phyloP scores from a whole-genome alignment of 1,140 invertebrate species.

The Metaphire vulgaris region DNA sequence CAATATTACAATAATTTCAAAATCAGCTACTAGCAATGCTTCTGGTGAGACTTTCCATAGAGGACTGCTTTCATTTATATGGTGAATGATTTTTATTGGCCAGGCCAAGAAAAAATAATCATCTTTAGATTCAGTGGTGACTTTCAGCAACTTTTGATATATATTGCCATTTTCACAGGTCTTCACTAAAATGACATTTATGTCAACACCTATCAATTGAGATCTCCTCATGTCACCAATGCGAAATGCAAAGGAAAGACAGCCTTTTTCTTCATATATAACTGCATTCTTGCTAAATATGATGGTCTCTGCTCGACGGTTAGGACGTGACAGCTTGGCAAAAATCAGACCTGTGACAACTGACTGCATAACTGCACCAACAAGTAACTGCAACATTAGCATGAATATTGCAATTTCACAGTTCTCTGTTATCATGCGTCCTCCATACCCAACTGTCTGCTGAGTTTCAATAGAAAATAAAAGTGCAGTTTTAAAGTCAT shows the following conservation, averaged over 20 bases:
- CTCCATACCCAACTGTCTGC: constrained; percentile 50
- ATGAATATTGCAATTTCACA: constrained; percentile 21
- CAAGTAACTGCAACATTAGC: constrained; percentile 24
- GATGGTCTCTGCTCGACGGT: constrained; percentile 44
- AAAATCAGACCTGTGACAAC: constrained; percentile 30
- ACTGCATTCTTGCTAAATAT: constrained; percentile 43
- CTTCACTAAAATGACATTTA: constrained; percentile 77
- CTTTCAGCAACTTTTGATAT: constrained; percentile 6
- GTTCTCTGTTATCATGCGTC: constrained; percentile 60
- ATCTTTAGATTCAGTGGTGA: constrained; percentile 49
- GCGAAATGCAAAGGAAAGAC: constrained; percentile 63
- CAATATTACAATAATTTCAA: constrained; percentile 72
- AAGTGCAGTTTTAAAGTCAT: constrained; percentile 35
- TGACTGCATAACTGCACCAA: constrained; percentile 30
- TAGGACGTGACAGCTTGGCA: constrained; percentile 34
- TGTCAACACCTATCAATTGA: constrained; percentile 78
- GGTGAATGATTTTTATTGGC: constrained; percentile 60
- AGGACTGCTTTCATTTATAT: constrained; percentile 34
- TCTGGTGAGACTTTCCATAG: constrained; percentile 34
- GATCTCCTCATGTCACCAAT: constrained; percentile 64
- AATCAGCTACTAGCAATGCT: constrained; percentile 29
- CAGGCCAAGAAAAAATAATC: constrained; percentile 64
- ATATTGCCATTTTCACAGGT: constrained; percentile 43
- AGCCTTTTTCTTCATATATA: constrained; percentile 61
- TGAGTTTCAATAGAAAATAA: constrained; percentile 49